These are phyloP conservation scores for Pristis pectinata DNA, from an alignment of 2,797 vertebrate genomes.

Conservation along the genomic window DNA sequence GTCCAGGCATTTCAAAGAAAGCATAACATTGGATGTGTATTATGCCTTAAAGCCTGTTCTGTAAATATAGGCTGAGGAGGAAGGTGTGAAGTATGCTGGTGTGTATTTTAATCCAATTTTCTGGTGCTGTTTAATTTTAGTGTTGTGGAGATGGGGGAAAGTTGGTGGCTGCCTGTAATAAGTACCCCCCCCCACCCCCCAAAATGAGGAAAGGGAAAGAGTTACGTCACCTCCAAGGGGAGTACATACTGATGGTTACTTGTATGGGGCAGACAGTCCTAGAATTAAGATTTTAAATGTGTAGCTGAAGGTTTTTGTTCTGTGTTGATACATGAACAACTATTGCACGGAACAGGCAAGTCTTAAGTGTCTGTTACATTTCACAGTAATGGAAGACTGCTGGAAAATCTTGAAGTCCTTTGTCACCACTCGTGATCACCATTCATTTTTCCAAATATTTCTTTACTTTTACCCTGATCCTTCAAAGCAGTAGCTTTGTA, in stretches of 20 bases:
- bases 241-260: background rate
- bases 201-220: background rate
- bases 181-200: no score
- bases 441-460: background rate
- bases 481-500: background rate
- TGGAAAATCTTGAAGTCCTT: background rate
- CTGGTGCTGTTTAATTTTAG: background rate
- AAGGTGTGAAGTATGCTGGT: background rate
- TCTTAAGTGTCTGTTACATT: background rate
- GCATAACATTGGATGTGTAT: background rate
- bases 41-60: background rate
- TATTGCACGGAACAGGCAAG: background rate
- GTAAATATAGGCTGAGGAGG: background rate
- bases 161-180: no score
- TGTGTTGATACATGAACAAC: background rate
- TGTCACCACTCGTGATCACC: background rate
- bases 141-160: background rate
- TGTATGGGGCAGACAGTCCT: no score
- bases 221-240: background rate
- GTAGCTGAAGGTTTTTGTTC: background rate
- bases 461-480: background rate
- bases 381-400: background rate
- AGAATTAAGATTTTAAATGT: background rate
- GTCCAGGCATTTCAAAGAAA: background rate
- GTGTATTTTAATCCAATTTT: background rate